Evolutionary conservation across 2,113 vertebrate genomes (phyloP), one percentile per base, ranked within the genome.

Genomic region (Chitala chitala): DNA sequence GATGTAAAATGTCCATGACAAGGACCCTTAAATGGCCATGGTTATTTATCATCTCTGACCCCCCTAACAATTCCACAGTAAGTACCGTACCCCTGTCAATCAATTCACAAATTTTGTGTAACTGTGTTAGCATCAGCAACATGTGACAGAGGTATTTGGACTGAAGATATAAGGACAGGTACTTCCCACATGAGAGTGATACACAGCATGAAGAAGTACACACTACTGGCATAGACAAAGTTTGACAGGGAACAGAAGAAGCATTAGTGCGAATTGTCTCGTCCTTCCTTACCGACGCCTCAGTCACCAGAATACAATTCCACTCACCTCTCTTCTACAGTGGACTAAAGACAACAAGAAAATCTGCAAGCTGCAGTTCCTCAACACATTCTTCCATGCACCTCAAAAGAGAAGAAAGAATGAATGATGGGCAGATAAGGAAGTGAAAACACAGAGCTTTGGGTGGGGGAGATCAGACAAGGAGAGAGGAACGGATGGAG

Each of bases 31-130:
- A 66, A 46, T 1, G n/a, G 24, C 44, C 10, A 6, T 29, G 40
- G 64, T 22, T 15, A 68, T 68, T 42, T 20, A 68, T 68, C 64
- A 68, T 68, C 64, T 22, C n/a, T 20, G 38, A n/a, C 20, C 59
- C 29, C 6, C 7, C 15, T 36, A 38, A 63, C 38, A 29, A 38
- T 63, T 38, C 59, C 59, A 38, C 31, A 20, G 59, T 63, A 29
- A 63, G 20, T 38, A 10, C 29, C 8, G 59, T 63, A 20, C n/a
- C 59, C 33, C 59, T 33, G 38, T 36, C 17, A 63, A 63, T 63
- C 59, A 63, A 20, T 20, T 38, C 13, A 3, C 26, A 13, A 15
- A 36, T 20, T 6, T 36, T 36, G 59, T 63, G 29, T 29, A 36
- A 20, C 58, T 63, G 29, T 38, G 24, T 22, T 38, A 68, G 26